phyloP scores from a whole-genome alignment of 1,140 invertebrate genomes.

The Lithobius niger region DNA sequence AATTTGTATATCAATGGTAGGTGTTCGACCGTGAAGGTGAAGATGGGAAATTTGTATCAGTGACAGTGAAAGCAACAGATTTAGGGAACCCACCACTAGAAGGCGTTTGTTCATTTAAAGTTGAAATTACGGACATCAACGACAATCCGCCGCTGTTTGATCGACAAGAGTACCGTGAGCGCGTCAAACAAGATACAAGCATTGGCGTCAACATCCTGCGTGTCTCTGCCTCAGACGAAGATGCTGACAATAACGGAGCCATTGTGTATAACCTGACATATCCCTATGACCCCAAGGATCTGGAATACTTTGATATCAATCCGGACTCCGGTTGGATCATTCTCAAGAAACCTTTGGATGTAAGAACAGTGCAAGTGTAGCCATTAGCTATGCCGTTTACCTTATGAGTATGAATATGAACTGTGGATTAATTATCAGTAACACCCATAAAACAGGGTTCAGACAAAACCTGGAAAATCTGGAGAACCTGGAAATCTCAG shows the following conservation, averaged over 20 bases:
- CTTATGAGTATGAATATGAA: too few species aligned
- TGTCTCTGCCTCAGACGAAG: constrained; percentile 87
- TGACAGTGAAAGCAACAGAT: constrained; percentile 90
- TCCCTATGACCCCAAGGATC: constrained; percentile 64
- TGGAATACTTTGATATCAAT: constrained; percentile 90
- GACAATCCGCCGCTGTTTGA: constrained; percentile 86
- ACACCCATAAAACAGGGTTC: too few species aligned
- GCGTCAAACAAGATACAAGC: constrained; percentile 91
- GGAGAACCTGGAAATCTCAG: too few species aligned
- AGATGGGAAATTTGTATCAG: constrained; percentile 88
- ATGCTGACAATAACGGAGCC: constrained; percentile 85
- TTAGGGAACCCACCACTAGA: constrained; percentile 88
- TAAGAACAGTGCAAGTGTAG: constrained; percentile 59
- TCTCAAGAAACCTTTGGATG: constrained; percentile 81
- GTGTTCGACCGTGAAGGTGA: constrained; percentile 91
- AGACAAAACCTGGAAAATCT: too few species aligned
- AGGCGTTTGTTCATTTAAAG: constrained; percentile 89
- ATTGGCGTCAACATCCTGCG: constrained; percentile 86
- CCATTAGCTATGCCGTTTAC: too few species aligned
- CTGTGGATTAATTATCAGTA: too few species aligned
- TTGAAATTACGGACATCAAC: constrained; percentile 90
- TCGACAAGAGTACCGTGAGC: constrained; percentile 91
- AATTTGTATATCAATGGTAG: too few species aligned
- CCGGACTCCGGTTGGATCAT: constrained; percentile 93
- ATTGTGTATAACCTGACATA: constrained; percentile 72